Evolutionary conservation across 2,888 invertebrate species (phyloP).

Genomic region (Neoaliturus tenellus): DNA sequence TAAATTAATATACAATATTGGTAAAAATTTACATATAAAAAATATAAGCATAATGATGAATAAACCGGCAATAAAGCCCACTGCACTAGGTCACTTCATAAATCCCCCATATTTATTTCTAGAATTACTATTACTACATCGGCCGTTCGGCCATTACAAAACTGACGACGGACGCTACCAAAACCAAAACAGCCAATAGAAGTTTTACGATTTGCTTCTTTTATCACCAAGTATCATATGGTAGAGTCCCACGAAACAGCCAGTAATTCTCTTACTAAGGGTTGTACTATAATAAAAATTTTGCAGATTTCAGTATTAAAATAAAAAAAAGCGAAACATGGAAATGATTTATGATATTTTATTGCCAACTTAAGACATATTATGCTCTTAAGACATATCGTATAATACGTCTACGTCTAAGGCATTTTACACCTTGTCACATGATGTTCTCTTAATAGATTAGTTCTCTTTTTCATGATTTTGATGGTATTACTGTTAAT

Average conservation of each 20-base stretch:
- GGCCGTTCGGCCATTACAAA: neutral
- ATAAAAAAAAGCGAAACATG: too few relatives aligned
- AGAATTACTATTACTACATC: neutral
- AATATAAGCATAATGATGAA: neutral
- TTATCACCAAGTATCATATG: neutral
- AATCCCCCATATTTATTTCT: neutral
- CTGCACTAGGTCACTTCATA: neutral
- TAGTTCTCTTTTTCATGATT: too few relatives aligned
- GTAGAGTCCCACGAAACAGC: neutral
- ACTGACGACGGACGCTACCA: conserved; percentile 30
- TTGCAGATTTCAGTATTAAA: too few relatives aligned
- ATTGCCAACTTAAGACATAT: too few relatives aligned
- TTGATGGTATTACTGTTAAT: too few relatives aligned
- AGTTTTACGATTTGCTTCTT: neutral
- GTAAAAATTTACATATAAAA: neutral
- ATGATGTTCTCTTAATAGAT: too few relatives aligned
- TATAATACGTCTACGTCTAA: too few relatives aligned
- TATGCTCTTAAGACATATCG: too few relatives aligned
- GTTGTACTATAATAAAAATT: too few relatives aligned
- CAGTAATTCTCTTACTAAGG: too few relatives aligned
- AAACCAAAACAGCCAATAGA: conserved; percentile 28
- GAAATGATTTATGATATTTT: too few relatives aligned
- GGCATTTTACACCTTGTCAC: too few relatives aligned
- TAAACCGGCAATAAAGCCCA: neutral
- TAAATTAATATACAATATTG: neutral